These are phyloP conservation scores for Bombus ignitus DNA, from an alignment of 1,140 invertebrate genomes.

Conservation along the genomic window DNA sequence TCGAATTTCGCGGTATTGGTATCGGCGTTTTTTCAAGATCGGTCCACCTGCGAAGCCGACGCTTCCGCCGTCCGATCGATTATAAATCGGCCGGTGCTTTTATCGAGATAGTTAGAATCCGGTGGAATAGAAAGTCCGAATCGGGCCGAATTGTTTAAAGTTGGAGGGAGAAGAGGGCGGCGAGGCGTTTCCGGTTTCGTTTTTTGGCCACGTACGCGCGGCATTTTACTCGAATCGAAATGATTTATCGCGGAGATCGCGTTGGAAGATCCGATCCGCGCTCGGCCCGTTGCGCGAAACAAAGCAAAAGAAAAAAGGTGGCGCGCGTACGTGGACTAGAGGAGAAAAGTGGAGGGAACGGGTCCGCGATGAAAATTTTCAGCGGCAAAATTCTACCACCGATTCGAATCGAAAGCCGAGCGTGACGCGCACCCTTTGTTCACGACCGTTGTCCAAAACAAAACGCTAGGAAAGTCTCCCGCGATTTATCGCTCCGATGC, in stretches of 20 bases:
- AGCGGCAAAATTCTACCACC: constrained; percentile 44
- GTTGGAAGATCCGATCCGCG: constrained; percentile 39
- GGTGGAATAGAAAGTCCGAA: neutral
- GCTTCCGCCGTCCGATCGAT: neutral
- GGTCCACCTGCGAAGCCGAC: neutral
- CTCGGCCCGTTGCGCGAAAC: neutral
- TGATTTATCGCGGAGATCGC: constrained; percentile 52
- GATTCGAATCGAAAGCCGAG: constrained; percentile 54
- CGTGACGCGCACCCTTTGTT: constrained; percentile 55
- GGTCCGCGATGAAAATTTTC: constrained; percentile 56
- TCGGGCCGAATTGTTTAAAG: constrained; percentile 43
- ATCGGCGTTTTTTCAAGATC: constrained; percentile 5
- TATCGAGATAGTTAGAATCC: neutral
- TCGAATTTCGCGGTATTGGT: neutral
- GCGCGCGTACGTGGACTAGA: too few relatives aligned
- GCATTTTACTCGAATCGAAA: constrained; percentile 39
- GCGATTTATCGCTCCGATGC: constrained; percentile 61
- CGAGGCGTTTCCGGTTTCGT: constrained; percentile 23
- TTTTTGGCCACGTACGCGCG: constrained; percentile 27
- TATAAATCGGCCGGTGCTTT: constrained; percentile 10
- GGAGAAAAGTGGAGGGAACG: neutral
- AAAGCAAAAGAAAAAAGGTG: neutral
- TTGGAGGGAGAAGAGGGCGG: neutral
- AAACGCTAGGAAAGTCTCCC: constrained; percentile 46
- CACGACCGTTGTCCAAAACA: constrained; percentile 48